Base-by-base conservation (phyloP, 2,888 invertebrate genomes). In the Cephus pygmeus region DNA sequence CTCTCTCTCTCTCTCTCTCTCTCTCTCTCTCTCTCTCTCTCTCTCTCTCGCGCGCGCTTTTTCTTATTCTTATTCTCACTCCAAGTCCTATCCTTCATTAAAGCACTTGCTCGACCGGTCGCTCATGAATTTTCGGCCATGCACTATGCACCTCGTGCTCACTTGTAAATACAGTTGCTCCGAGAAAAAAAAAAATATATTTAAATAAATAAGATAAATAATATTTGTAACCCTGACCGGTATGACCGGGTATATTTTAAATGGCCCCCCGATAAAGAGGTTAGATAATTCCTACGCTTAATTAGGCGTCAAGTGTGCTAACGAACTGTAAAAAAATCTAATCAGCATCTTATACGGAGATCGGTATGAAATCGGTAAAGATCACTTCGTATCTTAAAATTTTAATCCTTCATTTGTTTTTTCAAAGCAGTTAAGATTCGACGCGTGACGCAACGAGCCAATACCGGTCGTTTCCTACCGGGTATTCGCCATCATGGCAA, bases 11-110 rank as follows among this genome's bases (percentile, higher is more conserved):
- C 2, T 34, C 1, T 34, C 11, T 11, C 11, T 34, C 11, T 35
- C 35, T 35, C 35, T 35, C 12, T 35, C 34, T 34, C 34, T 34
- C 34, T 34, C 34, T 34, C 34, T 34, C 1, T 34, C 31, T 33
- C 31, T 33, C 31, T 2, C 31, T 1, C n/a, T n/a, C n/a, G n/a
- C 31, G 1, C 34, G 34, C 34, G 78, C 80, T 73, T 80, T 78
- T 75, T 76, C 79, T 56, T 2, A 40, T 40, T 56, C 56, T 23
- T 56, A 56, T 23, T 56, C 23, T 56, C 56, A 56, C 23, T 23
- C 56, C 56, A 15, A 56, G 56, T 23, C 23, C 23, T 56, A 56
- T 56, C 6, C 56, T 56, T 56, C 56, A 6, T 56, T 56, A 56
- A 56, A 56, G 23, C 9, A 23, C 56, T 56, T 56, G 56, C 23